Evolutionary conservation across 2,797 vertebrate genomes (phyloP).

Genomic region (Sitta carolinensis): DNA sequence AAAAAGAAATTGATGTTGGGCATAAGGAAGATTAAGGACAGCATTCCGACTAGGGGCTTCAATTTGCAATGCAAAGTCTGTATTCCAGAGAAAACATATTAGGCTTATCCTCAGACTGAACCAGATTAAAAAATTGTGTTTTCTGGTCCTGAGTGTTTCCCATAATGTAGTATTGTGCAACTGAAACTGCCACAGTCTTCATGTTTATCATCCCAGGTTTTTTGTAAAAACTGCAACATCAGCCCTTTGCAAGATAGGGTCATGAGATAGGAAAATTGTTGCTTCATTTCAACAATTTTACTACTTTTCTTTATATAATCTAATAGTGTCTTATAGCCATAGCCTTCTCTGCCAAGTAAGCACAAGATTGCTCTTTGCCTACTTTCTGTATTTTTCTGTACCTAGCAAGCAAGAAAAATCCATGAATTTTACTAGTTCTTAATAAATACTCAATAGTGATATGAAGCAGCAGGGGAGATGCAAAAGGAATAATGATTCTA

Average conservation of each 20-base stretch:
- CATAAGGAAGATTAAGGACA: not conserved
- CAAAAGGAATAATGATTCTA: conserved; percentile 74
- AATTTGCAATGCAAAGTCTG: not conserved
- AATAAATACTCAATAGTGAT: conserved; percentile 71
- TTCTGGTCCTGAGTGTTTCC: not conserved
- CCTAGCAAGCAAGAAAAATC: conserved; percentile 61
- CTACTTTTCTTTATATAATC: conserved; percentile 54
- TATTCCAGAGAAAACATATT: not conserved
- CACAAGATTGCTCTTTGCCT: conserved; percentile 54
- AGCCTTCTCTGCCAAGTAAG: conserved; percentile 61
- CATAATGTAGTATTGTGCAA: not conserved
- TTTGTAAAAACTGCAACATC: not conserved
- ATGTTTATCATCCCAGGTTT: not conserved
- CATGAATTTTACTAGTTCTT: conserved; percentile 70
- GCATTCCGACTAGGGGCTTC: not conserved
- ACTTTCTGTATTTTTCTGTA: conserved; percentile 52
- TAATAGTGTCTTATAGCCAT: conserved; percentile 24
- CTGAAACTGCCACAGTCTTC: not conserved
- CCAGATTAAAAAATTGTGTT: not conserved
- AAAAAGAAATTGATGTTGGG: not conserved
- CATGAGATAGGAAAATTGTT: not conserved
- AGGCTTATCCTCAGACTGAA: not conserved
- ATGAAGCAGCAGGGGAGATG: conserved; percentile 72
- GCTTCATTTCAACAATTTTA: conserved; percentile 50
- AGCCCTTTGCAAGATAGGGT: not conserved